Percentiles rank a stretch among this genome's conserved stretches.
These are phyloP conservation scores for Melanotaenia trifasciata DNA, from an alignment of 2,797 vertebrate genomes.

Conservation along the genomic window DNA sequence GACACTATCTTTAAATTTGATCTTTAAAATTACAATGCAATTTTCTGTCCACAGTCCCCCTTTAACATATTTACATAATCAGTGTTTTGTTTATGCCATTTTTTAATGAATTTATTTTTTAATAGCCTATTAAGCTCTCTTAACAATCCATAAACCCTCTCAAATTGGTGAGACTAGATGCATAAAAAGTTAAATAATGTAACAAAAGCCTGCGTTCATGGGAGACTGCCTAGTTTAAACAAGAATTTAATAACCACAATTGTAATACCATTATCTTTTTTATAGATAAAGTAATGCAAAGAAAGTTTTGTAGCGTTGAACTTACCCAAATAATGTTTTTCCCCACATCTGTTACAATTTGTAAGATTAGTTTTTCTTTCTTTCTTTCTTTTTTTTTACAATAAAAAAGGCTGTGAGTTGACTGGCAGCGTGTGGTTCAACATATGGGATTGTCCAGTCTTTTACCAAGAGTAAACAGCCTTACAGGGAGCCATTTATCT, in stretches of 20 bases:
- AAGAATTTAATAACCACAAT: neutral
- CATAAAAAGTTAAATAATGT: neutral
- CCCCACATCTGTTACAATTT: neutral
- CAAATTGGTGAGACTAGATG: neutral
- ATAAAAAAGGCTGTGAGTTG: conserved; percentile 23
- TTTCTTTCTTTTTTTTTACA: neutral
- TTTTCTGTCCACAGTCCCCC: no score
- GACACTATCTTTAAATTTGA: neutral
- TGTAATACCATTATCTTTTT: neutral
- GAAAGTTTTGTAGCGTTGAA: neutral
- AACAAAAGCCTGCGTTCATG: neutral
- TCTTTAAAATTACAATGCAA: no score
- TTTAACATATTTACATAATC: no score
- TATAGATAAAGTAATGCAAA: neutral
- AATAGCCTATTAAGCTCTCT: neutral
- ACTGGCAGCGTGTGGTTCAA: conserved; percentile 37
- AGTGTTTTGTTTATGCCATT: neutral
- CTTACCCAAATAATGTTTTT: neutral
- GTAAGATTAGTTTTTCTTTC: neutral
- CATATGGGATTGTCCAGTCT: conserved; percentile 55
- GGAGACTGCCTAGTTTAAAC: neutral
- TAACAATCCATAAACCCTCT: neutral
- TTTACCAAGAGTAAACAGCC: conserved; percentile 57
- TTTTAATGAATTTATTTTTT: neutral
- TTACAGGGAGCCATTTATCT: conserved; percentile 67